Evolutionary conservation across 2,888 invertebrate genomes (phyloP).

Genomic region (Cistogaster globosa): DNA sequence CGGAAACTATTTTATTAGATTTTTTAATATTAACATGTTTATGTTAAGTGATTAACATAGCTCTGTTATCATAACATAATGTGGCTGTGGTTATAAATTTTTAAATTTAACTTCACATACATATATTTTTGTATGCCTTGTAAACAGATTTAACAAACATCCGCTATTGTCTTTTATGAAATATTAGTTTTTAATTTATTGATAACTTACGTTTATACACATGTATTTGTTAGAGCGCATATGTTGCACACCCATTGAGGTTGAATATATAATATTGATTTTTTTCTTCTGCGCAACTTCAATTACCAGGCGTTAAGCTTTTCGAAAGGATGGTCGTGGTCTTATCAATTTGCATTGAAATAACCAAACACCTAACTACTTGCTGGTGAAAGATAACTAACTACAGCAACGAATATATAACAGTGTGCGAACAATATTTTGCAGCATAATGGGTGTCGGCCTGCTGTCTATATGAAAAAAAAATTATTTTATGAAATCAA

Average conservation of each 20-base stretch:
- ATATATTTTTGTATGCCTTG: no score
- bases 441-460: neutral
- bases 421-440: constrained; percentile 12
- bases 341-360: constrained; percentile 38
- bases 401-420: constrained; percentile 9
- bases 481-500: constrained; percentile 3
- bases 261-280: constrained; percentile 33
- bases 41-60: no score
- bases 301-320: constrained; percentile 65
- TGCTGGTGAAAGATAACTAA: neutral
- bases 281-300: constrained; percentile 63
- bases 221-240: no score
- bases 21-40: no score
- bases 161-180: neutral
- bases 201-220: neutral
- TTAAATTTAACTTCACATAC: no score
- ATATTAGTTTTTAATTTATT: neutral
- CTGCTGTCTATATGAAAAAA: constrained; percentile 1
- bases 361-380: constrained; percentile 1
- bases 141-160: neutral
- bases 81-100: no score
- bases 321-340: neutral
- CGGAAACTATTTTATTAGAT: no score
- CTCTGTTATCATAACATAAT: no score
- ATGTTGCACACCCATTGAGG: neutral